phyloP scores from a whole-genome alignment of 1,140 invertebrate genomes.

The Epicauta chinensis region DNA sequence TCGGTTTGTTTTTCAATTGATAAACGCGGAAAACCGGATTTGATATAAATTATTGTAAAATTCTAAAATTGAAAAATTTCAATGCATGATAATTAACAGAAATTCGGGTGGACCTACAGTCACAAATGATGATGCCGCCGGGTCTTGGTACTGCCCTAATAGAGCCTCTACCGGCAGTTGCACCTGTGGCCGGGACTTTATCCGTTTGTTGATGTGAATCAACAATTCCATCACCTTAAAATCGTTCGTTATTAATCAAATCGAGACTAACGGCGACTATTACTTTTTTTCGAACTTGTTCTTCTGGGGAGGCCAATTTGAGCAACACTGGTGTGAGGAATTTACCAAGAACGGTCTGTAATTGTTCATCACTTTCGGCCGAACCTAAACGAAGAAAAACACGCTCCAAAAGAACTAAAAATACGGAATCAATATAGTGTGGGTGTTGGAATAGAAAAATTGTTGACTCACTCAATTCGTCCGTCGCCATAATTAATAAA shows the following conservation, averaged over 20 bases:
- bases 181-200: constrained; percentile 77
- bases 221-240: constrained; percentile 84
- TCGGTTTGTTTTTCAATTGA: constrained; percentile 67
- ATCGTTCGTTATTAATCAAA: neutral
- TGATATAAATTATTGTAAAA: constrained; percentile 91
- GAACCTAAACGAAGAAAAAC: constrained; percentile 83
- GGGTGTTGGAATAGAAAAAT: too few relatives aligned
- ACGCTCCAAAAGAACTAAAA: constrained; percentile 74
- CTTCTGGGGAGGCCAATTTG: constrained; percentile 79
- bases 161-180: constrained; percentile 83
- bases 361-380: constrained; percentile 81
- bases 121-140: constrained; percentile 71
- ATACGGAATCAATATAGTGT: neutral
- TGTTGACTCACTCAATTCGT: neutral
- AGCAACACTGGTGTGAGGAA: constrained; percentile 85
- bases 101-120: constrained; percentile 53
- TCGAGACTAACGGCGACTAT: constrained; percentile 5
- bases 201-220: constrained; percentile 83
- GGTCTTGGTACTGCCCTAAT: constrained; percentile 73
- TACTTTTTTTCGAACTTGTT: constrained; percentile 78
- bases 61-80: constrained; percentile 59
- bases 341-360: constrained; percentile 74
- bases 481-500: constrained; percentile 25
- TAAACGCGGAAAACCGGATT: constrained; percentile 81
- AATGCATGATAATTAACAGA: constrained; percentile 1